A percentile compares a stretch with the other conserved stretches of the same genome.
phyloP scores from a whole-genome alignment of 2,113 vertebrate genomes.

The Sprattus sprattus region DNA sequence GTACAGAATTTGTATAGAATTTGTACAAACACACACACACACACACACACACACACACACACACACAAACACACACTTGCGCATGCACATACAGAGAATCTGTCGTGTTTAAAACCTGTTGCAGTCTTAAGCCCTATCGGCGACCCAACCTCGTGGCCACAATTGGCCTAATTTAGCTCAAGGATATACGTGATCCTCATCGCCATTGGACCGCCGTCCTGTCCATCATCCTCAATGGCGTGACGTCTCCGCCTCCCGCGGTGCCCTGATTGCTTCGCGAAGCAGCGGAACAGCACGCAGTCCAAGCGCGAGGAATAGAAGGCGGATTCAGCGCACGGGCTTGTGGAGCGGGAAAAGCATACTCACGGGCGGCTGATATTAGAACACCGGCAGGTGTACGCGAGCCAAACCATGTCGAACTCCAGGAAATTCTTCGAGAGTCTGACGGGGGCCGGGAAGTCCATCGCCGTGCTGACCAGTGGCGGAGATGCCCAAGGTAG shows the following conservation, averaged over 20 bases:
- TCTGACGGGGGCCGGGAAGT: slow-evolving; percentile 83
- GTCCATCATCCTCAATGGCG: slow-evolving; percentile 4
- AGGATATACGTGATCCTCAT: slow-evolving; percentile 30
- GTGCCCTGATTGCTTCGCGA: not conserved
- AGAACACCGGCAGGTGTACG: not conserved
- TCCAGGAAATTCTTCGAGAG: slow-evolving; percentile 82
- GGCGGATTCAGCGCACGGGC: no score
- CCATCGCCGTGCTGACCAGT: slow-evolving; percentile 90
- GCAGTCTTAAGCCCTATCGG: no score
- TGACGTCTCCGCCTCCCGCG: not conserved
- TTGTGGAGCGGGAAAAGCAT: not conserved
- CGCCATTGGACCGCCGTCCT: slow-evolving; percentile 26
- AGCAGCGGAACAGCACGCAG: not conserved
- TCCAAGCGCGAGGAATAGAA: slow-evolving; percentile 6
- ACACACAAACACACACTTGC: no score
- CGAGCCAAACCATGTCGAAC: slow-evolving; percentile 56
- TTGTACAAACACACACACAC: no score
- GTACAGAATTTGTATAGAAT: no score
- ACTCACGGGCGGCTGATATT: not conserved
- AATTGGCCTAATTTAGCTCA: slow-evolving; percentile 18
- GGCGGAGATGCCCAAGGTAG: slow-evolving; percentile 96
- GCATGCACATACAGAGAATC: no score
- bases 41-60: no score
- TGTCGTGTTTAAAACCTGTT: no score
- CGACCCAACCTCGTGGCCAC: no score